Evolutionary conservation across 2,888 invertebrate species (phyloP).

Genomic region (Clitarchus hookeri): DNA sequence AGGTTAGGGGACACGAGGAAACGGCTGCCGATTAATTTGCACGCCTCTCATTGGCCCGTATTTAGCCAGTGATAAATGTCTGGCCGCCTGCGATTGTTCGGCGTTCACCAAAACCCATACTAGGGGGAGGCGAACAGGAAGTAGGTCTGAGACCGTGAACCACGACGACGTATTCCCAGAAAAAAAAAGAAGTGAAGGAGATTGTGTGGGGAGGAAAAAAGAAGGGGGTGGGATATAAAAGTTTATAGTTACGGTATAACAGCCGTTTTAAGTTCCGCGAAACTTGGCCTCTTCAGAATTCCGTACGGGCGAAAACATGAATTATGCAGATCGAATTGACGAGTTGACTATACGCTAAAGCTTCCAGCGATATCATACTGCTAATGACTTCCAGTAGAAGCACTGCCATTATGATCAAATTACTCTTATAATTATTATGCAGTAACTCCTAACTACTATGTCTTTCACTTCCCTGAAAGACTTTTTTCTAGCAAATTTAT

Average conservation of each 20-base stretch:
- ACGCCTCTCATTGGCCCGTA: constrained; percentile 23
- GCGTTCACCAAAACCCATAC: not conserved
- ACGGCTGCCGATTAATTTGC: constrained; percentile 23
- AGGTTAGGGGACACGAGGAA: not conserved
- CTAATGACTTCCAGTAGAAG: not conserved
- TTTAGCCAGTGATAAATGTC: constrained; percentile 22
- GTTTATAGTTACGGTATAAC: not conserved
- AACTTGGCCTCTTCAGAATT: not conserved
- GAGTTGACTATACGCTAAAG: not conserved
- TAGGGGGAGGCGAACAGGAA: not conserved
- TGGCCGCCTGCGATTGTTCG: not conserved
- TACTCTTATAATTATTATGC: no score
- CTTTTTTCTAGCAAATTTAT: no score
- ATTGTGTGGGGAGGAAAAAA: not conserved
- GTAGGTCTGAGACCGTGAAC: not conserved
- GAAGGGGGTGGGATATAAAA: not conserved
- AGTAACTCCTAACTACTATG: no score
- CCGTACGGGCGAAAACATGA: not conserved
- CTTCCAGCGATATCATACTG: not conserved
- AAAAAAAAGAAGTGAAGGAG: not conserved
- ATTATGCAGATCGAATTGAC: constrained; percentile 2
- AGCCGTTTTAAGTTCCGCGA: constrained; percentile 1
- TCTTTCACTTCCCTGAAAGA: no score
- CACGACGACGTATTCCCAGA: not conserved
- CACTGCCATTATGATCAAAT: not conserved